Conservation (phyloP, 2,888 invertebrate species). For the Sarcophaga variegata region DNA sequence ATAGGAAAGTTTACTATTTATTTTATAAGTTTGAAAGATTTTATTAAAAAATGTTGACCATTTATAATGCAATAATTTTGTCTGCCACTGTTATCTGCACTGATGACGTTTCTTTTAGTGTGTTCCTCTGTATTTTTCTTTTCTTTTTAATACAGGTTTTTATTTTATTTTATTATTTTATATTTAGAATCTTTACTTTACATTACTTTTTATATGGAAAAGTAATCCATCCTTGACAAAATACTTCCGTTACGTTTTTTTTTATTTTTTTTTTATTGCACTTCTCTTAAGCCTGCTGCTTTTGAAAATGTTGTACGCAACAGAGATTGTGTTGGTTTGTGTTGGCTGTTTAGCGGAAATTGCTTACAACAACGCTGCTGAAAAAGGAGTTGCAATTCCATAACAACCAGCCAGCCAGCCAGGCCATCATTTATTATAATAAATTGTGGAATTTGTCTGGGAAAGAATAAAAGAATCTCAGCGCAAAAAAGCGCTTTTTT, state of each 20-base stretch:
- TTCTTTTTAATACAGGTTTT: too few relatives aligned
- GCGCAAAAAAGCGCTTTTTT: not conserved
- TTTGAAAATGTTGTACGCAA: too few relatives aligned
- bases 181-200: too few relatives aligned
- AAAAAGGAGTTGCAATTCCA: constrained; percentile 23
- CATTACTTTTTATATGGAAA: too few relatives aligned
- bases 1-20: too few relatives aligned
- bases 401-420: not conserved
- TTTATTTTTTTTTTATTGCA: not conserved
- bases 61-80: too few relatives aligned
- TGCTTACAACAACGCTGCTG: constrained; percentile 61
- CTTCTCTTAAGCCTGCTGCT: not conserved
- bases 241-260: constrained; percentile 62
- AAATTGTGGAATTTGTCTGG: constrained; percentile 62
- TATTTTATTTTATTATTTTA: too few relatives aligned
- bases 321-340: not conserved
- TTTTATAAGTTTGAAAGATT: too few relatives aligned
- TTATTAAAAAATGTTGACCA: too few relatives aligned
- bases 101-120: too few relatives aligned
- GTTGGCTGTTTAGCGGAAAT: constrained; percentile 60
- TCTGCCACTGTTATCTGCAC: too few relatives aligned
- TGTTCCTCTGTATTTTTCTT: too few relatives aligned
- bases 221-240: constrained; percentile 54
- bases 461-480: constrained; percentile 34
- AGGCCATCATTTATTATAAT: constrained; percentile 16